Conservation (phyloP, 2,888 invertebrate species). For the Halictus quadricinctus region DNA sequence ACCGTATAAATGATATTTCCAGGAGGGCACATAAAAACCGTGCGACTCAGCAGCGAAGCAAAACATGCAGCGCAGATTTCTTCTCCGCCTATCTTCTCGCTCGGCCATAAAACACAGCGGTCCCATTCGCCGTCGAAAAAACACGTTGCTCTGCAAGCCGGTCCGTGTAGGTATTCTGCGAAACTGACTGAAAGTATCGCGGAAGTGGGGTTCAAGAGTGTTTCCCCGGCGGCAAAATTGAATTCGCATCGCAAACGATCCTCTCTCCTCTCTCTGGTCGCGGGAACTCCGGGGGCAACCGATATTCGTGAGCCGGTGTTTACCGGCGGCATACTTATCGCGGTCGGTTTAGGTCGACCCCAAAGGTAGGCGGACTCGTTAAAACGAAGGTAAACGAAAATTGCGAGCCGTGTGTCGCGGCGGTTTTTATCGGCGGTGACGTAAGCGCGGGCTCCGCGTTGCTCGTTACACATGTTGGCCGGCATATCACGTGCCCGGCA, state of each 20-base stretch:
- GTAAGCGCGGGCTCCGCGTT: not conserved
- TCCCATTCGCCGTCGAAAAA: not conserved
- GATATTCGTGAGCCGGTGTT: conserved; percentile 6
- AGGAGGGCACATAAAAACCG: not conserved
- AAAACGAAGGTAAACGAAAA: conserved; percentile 42
- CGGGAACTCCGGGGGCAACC: not conserved
- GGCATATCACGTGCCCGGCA: conserved; percentile 35
- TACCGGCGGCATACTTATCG: conserved; percentile 30
- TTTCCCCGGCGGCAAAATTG: conserved; percentile 18
- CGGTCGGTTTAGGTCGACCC: not conserved
- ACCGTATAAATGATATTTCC: not conserved
- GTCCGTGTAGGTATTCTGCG: not conserved
- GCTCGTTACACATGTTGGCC: conserved; percentile 39
- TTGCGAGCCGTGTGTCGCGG: conserved; percentile 32
- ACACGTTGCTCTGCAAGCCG: not conserved
- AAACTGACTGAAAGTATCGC: not conserved
- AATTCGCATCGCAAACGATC: conserved; percentile 19
- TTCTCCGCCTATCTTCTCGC: not conserved
- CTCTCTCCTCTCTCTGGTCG: not conserved
- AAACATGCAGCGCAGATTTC: not conserved
- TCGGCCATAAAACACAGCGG: not conserved
- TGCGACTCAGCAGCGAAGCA: not conserved
- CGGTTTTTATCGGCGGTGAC: conserved; percentile 29
- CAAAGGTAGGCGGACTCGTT: conserved; percentile 8
- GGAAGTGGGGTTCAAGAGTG: not conserved